Conservation (phyloP, 2,113 vertebrate species). For the Oryctolagus cuniculus region DNA sequence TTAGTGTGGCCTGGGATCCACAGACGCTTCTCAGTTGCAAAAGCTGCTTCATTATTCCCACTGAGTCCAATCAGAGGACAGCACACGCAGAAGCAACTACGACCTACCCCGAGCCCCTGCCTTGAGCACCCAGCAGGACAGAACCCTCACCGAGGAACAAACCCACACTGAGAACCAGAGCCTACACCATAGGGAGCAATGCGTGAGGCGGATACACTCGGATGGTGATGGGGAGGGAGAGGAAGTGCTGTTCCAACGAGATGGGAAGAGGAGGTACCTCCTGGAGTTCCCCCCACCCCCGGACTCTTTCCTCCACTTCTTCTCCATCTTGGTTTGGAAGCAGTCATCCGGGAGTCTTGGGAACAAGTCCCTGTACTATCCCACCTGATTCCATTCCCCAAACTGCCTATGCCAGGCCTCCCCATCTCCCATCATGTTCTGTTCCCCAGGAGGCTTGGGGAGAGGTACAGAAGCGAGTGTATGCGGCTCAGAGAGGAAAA, state of each 20-base stretch:
- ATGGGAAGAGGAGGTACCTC: neutral
- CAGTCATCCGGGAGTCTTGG: neutral
- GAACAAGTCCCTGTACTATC: neutral
- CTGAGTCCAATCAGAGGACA: slow-evolving; percentile 75
- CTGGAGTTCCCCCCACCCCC: slow-evolving; percentile 23
- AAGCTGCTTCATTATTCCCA: slow-evolving; percentile 80
- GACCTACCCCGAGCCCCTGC: slow-evolving; percentile 62
- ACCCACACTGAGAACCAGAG: slow-evolving; percentile 64
- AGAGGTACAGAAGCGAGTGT: slow-evolving; percentile 72
- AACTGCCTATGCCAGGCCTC: slow-evolving; percentile 12
- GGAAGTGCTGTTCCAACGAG: neutral
- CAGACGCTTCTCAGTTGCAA: slow-evolving; percentile 45
- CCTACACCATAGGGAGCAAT: slow-evolving; percentile 64
- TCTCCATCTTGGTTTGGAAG: slow-evolving; percentile 42
- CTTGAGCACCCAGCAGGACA: slow-evolving; percentile 56
- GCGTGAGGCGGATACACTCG: slow-evolving; percentile 82
- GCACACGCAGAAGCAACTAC: slow-evolving; percentile 71
- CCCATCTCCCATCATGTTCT: slow-evolving; percentile 62
- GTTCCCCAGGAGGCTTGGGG: slow-evolving; percentile 9
- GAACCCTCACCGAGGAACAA: slow-evolving; percentile 62
- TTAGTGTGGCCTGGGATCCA: neutral
- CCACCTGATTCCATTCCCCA: neutral
- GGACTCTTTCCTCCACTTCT: slow-evolving; percentile 78
- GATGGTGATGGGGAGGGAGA: slow-evolving; percentile 5
- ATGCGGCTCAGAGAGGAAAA: slow-evolving; percentile 76